A percentile compares a stretch with the other conserved stretches of the same genome.
These are phyloP conservation scores for Eleginops maclovinus DNA, from an alignment of 2,113 vertebrate species.

Conservation along the genomic window DNA sequence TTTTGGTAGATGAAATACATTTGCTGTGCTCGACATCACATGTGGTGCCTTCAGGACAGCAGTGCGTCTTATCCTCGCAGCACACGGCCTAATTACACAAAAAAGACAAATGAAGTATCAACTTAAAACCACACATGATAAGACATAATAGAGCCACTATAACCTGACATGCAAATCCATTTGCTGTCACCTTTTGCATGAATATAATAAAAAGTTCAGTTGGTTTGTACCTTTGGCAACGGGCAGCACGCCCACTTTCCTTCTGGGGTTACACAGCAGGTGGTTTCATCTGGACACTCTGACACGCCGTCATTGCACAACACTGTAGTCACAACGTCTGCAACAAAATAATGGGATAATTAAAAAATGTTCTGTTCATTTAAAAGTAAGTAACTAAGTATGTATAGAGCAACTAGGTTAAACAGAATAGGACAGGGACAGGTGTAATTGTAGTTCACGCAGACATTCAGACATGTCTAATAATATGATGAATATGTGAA, in stretches of 20 bases:
- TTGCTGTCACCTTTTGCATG: background rate
- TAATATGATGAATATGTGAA: background rate
- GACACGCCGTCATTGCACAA: slow-evolving; percentile 81
- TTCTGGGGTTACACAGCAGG: slow-evolving; percentile 83
- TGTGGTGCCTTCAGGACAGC: slow-evolving; percentile 74
- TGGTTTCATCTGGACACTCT: slow-evolving; percentile 85
- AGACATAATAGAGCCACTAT: slow-evolving; percentile 10
- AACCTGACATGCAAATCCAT: slow-evolving; percentile 55
- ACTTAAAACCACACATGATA: background rate
- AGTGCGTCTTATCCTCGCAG: slow-evolving; percentile 81
- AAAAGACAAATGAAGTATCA: background rate
- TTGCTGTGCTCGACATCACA: slow-evolving; percentile 70
- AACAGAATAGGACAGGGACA: too few species aligned
- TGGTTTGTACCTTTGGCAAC: slow-evolving; percentile 82
- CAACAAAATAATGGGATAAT: background rate
- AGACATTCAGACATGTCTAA: background rate
- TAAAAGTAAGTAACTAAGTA: too few species aligned
- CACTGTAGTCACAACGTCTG: slow-evolving; percentile 73
- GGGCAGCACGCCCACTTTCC: slow-evolving; percentile 90
- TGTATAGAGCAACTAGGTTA: too few species aligned
- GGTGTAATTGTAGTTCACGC: too few species aligned
- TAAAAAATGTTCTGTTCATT: background rate
- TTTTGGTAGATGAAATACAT: slow-evolving; percentile 62
- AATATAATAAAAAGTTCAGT: background rate
- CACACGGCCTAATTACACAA: slow-evolving; percentile 77